phyloP scores from a whole-genome alignment of 2,888 invertebrate genomes.

The Oscheius sp. region DNA sequence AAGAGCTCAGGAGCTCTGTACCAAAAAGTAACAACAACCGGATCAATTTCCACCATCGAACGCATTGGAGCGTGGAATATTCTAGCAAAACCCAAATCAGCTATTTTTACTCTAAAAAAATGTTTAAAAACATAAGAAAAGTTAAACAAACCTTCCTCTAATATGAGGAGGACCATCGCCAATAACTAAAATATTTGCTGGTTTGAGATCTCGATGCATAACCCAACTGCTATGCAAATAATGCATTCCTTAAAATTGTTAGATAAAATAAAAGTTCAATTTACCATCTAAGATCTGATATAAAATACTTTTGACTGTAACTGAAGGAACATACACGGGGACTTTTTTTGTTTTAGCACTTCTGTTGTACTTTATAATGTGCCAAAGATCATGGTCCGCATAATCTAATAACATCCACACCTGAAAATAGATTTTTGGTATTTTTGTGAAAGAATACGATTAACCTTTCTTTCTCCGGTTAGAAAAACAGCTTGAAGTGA shows the following conservation, averaged over 20 bases:
- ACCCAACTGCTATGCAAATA: conserved; percentile 99
- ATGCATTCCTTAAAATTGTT: conserved; percentile 78
- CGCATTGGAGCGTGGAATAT: conserved; percentile 96
- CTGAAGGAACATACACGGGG: conserved; percentile 76
- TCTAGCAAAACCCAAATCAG: conserved; percentile 98
- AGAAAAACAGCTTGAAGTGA: conserved; percentile 93
- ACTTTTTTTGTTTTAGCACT: conserved; percentile 81
- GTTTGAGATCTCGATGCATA: conserved; percentile 85
- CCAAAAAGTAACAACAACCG: conserved; percentile 98
- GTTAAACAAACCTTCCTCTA: conserved; percentile 78
- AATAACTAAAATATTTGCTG: conserved; percentile 97
- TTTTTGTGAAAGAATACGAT: too few relatives aligned
- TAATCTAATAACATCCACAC: conserved; percentile 74
- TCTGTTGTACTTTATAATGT: conserved; percentile 97
- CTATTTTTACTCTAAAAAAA: conserved; percentile 72
- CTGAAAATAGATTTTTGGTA: conserved; percentile 27
- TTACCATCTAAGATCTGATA: conserved; percentile 94
- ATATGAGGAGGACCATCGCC: conserved; percentile 88
- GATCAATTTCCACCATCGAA: conserved; percentile 95
- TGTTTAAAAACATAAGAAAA: neutral
- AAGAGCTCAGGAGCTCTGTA: conserved; percentile 90
- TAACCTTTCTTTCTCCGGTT: conserved; percentile 9
- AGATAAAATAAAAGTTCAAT: neutral
- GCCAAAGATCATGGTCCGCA: conserved; percentile 99
- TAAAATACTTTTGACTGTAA: conserved; percentile 92